A percentile compares a stretch with the other conserved stretches of the same genome.
Evolutionary conservation across 2,888 invertebrate species (phyloP).

Genomic region (Parnassius smintheus): DNA sequence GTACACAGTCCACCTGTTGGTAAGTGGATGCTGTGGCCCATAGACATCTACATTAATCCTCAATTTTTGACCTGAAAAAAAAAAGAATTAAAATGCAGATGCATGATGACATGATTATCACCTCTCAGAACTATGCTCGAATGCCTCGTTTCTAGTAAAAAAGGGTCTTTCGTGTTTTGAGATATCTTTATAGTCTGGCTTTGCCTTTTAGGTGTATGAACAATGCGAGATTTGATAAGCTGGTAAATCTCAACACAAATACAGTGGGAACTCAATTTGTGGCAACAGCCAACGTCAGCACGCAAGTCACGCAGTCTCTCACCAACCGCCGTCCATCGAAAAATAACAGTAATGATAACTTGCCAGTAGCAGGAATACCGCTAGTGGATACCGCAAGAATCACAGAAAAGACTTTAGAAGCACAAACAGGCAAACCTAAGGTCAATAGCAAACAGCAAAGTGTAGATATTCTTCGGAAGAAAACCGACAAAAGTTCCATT

Average conservation of each 20-base stretch:
- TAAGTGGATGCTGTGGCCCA: too few relatives aligned
- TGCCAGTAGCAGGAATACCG: neutral
- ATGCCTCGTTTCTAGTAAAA: too few relatives aligned
- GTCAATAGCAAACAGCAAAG: neutral
- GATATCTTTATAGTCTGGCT: too few relatives aligned
- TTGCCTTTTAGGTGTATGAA: constrained; percentile 25
- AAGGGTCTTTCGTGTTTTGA: too few relatives aligned
- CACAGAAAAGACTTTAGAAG: neutral
- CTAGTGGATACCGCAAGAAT: neutral
- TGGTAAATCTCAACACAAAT: constrained; percentile 19
- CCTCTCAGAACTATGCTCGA: too few relatives aligned
- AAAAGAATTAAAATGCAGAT: too few relatives aligned
- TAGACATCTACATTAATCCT: too few relatives aligned
- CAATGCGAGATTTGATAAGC: constrained; percentile 25
- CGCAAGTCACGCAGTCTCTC: constrained; percentile 3
- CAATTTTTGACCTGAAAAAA: too few relatives aligned
- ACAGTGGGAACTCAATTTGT: constrained; percentile 26
- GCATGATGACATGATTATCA: too few relatives aligned
- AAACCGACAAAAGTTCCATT: neutral
- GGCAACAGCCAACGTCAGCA: constrained; percentile 5
- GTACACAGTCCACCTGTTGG: too few relatives aligned
- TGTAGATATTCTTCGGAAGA: neutral
- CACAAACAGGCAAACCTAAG: neutral
- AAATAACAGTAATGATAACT: neutral
- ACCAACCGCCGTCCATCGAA: neutral